Percentiles rank a stretch among this genome's conserved stretches.
Conservation (phyloP, 2,888 invertebrate species). For the Andrena minutula region DNA sequence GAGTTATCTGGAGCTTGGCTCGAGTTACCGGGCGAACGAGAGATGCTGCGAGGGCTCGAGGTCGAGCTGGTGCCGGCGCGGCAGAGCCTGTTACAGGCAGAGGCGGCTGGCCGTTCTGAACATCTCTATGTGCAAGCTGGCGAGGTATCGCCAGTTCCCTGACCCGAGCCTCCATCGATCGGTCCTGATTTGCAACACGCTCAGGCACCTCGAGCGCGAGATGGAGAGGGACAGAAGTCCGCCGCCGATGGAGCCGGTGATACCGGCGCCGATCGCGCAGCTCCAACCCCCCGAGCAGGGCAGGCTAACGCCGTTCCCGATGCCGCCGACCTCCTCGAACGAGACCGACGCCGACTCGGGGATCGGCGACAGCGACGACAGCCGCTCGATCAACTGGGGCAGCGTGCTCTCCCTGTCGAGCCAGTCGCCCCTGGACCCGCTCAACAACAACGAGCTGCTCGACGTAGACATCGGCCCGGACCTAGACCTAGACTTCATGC, state of each 20-base stretch:
- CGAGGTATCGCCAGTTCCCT: constrained; percentile 94
- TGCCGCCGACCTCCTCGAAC: constrained; percentile 86
- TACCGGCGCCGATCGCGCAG: constrained; percentile 82
- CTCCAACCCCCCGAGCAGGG: constrained; percentile 84
- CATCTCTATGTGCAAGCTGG: constrained; percentile 96
- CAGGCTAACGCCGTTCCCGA: constrained; percentile 84
- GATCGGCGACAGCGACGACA: constrained; percentile 89
- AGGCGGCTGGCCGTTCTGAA: constrained; percentile 95
- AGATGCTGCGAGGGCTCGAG: constrained; percentile 91
- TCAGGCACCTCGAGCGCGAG: constrained; percentile 95
- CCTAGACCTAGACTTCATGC: constrained; percentile 88
- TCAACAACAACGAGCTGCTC: constrained; percentile 92
- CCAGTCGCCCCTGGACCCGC: constrained; percentile 93
- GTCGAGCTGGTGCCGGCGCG: constrained; percentile 90
- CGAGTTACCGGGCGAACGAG: constrained; percentile 84
- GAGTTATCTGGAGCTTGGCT: constrained; percentile 94
- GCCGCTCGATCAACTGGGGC: constrained; percentile 95
- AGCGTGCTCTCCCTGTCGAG: constrained; percentile 95
- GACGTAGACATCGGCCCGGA: constrained; percentile 87
- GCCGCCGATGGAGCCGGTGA: constrained; percentile 82
- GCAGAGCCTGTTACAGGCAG: constrained; percentile 93
- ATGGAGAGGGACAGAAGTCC: constrained; percentile 90
- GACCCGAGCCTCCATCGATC: constrained; percentile 96
- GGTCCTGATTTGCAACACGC: constrained; percentile 96
- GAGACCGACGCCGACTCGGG: constrained; percentile 91